These are phyloP conservation scores for Temnothorax unifasciatus DNA, from an alignment of 2,888 invertebrate genomes.

Conservation along the genomic window DNA sequence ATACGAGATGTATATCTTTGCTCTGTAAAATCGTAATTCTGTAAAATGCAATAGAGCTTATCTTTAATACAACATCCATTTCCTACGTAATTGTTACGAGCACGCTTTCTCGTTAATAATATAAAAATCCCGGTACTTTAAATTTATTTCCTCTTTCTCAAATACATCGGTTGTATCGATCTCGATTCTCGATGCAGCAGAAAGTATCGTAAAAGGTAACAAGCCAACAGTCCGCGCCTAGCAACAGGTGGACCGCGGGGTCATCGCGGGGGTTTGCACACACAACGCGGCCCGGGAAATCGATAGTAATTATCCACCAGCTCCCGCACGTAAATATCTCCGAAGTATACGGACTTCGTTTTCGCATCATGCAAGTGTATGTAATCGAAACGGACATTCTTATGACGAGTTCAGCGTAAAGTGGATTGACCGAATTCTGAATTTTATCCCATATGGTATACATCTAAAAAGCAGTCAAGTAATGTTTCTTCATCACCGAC, in stretches of 20 bases:
- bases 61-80: background rate
- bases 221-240: constrained; percentile 60
- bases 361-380: constrained; percentile 1
- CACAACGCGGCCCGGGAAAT: constrained; percentile 60
- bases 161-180: background rate
- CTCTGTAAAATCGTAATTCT: background rate
- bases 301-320: constrained; percentile 72
- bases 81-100: background rate
- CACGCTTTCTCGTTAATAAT: constrained; percentile 10
- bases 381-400: constrained; percentile 13
- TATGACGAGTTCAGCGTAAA: background rate
- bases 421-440: background rate
- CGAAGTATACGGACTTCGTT: constrained; percentile 39
- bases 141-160: constrained; percentile 11
- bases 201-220: background rate
- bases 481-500: background rate
- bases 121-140: background rate
- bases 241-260: constrained; percentile 73
- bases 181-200: background rate
- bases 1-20: background rate
- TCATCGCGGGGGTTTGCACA: constrained; percentile 41
- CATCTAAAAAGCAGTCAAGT: background rate
- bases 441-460: background rate
- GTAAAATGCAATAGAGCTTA: background rate
- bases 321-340: constrained; percentile 65